Percentiles rank a stretch among this genome's conserved stretches.
Conservation (phyloP, 2,888 invertebrate species). For the Blastobasis adustella region DNA sequence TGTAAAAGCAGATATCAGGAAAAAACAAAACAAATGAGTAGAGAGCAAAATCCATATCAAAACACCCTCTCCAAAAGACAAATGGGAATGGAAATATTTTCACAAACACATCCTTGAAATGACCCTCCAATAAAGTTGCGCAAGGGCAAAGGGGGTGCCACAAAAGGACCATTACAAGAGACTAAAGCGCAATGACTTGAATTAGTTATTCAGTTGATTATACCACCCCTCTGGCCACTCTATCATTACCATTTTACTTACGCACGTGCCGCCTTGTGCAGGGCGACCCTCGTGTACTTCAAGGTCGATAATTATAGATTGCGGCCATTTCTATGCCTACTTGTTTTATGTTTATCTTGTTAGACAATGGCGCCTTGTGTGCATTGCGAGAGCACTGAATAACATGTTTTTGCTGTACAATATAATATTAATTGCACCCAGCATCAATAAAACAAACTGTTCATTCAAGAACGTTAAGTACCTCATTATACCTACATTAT, state of each 20-base stretch:
- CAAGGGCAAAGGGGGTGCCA: constrained; percentile 47
- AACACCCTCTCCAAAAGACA: constrained; percentile 21
- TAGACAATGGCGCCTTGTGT: constrained; percentile 25
- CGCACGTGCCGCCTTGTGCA: constrained; percentile 61
- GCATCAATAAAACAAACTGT: not conserved
- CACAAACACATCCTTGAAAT: constrained; percentile 42
- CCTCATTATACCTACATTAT: too few relatives aligned
- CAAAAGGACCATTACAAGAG: constrained; percentile 52
- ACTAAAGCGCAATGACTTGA: constrained; percentile 65
- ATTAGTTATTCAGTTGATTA: constrained; percentile 73
- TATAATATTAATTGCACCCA: not conserved
- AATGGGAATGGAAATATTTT: constrained; percentile 32
- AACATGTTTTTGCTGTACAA: too few relatives aligned
- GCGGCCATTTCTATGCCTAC: constrained; percentile 27
- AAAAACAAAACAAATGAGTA: not conserved
- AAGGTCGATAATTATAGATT: constrained; percentile 64
- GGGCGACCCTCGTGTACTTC: constrained; percentile 50
- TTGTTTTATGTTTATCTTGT: constrained; percentile 17
- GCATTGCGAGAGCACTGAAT: not conserved
- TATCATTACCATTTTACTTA: constrained; percentile 67
- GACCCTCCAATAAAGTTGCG: constrained; percentile 29
- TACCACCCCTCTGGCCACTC: constrained; percentile 65
- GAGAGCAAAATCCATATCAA: not conserved
- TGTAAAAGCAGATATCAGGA: too few relatives aligned
- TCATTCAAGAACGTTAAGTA: not conserved